phyloP scores from a whole-genome alignment of 2,113 vertebrate genomes.

The Hiodon alosoides region DNA sequence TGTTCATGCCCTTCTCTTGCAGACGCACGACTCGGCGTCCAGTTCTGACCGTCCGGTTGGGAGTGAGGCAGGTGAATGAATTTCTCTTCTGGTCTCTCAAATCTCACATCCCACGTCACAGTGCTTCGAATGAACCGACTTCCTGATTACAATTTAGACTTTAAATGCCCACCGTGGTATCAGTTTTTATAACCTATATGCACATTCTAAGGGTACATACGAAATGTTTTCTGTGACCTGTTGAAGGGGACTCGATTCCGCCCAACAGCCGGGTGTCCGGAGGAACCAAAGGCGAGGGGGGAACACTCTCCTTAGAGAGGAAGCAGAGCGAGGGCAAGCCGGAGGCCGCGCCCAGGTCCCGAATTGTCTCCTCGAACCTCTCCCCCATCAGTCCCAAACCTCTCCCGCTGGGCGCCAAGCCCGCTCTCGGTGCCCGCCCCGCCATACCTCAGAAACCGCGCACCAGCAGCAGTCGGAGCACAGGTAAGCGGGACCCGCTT shows the following conservation, averaged over 20 bases:
- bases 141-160: too few relatives aligned
- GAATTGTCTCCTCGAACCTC: constrained; percentile 55
- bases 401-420: constrained; percentile 60
- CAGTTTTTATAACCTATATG: too few relatives aligned
- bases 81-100: background rate
- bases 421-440: constrained; percentile 50
- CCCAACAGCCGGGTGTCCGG: constrained; percentile 53
- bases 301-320: constrained; percentile 51
- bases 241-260: constrained; percentile 52
- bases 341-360: constrained; percentile 61
- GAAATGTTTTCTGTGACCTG: background rate
- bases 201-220: too few relatives aligned
- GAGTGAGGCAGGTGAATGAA: constrained; percentile 61
- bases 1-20: constrained; percentile 4
- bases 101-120: background rate
- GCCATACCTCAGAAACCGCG: constrained; percentile 70
- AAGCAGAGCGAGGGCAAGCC: constrained; percentile 61
- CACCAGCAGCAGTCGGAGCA: constrained; percentile 44
- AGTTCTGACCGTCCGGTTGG: constrained; percentile 59
- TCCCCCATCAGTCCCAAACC: constrained; percentile 62
- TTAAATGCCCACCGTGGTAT: too few relatives aligned
- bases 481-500: constrained; percentile 47
- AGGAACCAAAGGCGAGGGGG: constrained; percentile 43
- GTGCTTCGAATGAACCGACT: too few relatives aligned
- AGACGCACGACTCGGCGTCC: constrained; percentile 53